Conservation (phyloP, 2,888 invertebrate genomes). For the Dolichomitus sp. region DNA sequence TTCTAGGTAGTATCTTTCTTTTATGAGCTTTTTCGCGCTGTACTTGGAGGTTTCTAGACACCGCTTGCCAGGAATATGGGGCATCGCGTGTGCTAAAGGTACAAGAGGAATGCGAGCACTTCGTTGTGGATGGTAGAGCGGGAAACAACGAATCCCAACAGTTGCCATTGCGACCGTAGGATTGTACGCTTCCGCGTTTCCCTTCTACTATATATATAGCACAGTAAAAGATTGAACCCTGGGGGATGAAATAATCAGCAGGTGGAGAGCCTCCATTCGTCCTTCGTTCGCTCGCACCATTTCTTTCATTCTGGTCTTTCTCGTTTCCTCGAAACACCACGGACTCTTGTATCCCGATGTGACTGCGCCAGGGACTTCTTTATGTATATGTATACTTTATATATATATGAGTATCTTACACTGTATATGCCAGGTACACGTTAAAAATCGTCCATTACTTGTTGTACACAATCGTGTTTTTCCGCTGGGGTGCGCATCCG, state of each 20-base stretch:
- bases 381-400: background rate
- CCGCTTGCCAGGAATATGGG: constrained; percentile 27
- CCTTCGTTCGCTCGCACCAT: constrained; percentile 32
- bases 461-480: constrained; percentile 51
- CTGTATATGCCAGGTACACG: constrained; percentile 31
- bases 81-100: constrained; percentile 51
- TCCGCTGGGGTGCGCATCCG: constrained; percentile 11
- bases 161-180: constrained; percentile 61
- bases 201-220: constrained; percentile 39
- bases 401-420: constrained; percentile 20
- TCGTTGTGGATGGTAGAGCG: constrained; percentile 48
- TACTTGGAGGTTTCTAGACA: constrained; percentile 41
- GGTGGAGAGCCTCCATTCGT: constrained; percentile 48
- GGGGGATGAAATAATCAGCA: constrained; percentile 76
- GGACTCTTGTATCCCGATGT: constrained; percentile 28
- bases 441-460: constrained; percentile 59
- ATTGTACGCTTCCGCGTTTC: constrained; percentile 2
- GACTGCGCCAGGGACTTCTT: constrained; percentile 24
- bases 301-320: constrained; percentile 22
- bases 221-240: constrained; percentile 71
- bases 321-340: constrained; percentile 50
- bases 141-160: constrained; percentile 44
- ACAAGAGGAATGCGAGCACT: constrained; percentile 52
- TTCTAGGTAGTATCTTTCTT: constrained; percentile 40
- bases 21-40: constrained; percentile 48